A percentile compares a stretch with the other conserved stretches of the same genome.
Evolutionary conservation across 2,113 vertebrate species (phyloP).

Genomic region (Epinephelus moara): DNA sequence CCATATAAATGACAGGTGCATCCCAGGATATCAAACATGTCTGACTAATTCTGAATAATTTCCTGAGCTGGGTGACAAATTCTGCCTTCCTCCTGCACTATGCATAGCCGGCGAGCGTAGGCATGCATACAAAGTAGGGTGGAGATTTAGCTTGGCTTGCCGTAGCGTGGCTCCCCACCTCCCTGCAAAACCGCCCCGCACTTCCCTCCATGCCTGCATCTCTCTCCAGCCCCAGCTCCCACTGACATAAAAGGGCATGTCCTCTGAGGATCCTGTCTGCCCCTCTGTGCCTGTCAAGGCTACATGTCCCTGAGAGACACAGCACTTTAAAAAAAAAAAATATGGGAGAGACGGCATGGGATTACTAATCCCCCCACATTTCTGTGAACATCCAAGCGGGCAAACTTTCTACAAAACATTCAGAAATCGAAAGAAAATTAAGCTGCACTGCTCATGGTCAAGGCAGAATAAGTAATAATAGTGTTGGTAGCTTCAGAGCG

Average conservation of each 20-base stretch:
- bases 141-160: constrained; percentile 72
- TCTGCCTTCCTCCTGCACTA: constrained; percentile 67
- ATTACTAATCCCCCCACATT: constrained; percentile 32
- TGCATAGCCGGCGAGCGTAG: constrained; percentile 59
- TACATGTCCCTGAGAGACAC: constrained; percentile 43
- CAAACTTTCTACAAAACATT: constrained; percentile 30
- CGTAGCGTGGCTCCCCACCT: constrained; percentile 54
- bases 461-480: constrained; percentile 35
- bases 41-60: constrained; percentile 73
- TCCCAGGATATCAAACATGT: constrained; percentile 67
- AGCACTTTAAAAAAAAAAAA: constrained; percentile 1
- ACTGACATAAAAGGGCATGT: constrained; percentile 73
- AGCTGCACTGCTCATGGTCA: constrained; percentile 17
- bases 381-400: constrained; percentile 14
- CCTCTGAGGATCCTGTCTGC: constrained; percentile 65
- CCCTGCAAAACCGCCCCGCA: constrained; percentile 26
- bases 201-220: constrained; percentile 39
- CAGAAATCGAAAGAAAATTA: constrained; percentile 11
- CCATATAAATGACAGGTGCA: constrained; percentile 62
- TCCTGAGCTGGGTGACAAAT: constrained; percentile 75
- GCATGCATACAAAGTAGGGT: constrained; percentile 78
- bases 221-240: constrained; percentile 29
- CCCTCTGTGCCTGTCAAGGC: constrained; percentile 47
- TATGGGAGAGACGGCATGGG: constrained; percentile 4
- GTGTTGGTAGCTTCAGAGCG: constrained; percentile 21